A percentile compares a stretch with the other conserved stretches of the same genome.
Evolutionary conservation across 2,113 vertebrate species (phyloP).

Genomic region (Leucoraja erinaceus): DNA sequence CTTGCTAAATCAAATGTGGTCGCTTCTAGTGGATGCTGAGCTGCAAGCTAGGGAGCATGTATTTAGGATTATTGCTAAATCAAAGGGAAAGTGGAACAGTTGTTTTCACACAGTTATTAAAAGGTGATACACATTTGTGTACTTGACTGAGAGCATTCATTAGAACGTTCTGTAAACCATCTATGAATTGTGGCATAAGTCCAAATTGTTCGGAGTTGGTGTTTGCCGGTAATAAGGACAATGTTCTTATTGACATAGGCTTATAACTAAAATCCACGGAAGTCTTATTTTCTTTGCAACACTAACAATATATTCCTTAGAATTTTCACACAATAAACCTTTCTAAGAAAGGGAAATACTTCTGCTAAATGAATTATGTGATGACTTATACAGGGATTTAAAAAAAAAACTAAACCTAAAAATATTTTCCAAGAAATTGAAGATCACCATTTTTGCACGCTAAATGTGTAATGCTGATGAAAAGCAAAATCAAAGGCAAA

Average conservation of each 20-base stretch:
- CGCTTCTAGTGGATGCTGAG: background rate
- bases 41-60: background rate
- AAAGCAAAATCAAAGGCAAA: no score
- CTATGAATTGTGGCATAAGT: background rate
- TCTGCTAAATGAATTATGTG: background rate
- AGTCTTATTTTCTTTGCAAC: constrained; percentile 29
- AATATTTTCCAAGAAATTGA: background rate
- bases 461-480: no score
- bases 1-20: background rate
- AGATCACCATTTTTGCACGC: no score
- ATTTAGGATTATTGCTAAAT: constrained; percentile 24
- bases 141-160: constrained; percentile 15
- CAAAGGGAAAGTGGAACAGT: background rate
- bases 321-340: background rate
- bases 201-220: background rate
- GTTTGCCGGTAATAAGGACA: background rate
- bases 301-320: background rate
- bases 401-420: background rate
- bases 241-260: constrained; percentile 30
- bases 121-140: background rate
- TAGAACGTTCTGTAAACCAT: background rate
- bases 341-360: constrained; percentile 1
- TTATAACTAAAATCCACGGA: constrained; percentile 12
- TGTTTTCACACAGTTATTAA: constrained; percentile 3
- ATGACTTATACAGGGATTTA: background rate